A percentile compares a stretch with the other conserved stretches of the same genome.
Evolutionary conservation across 30 jellyfish, hydroid and myxozoan species (phyloP).

Genomic region (Hydractinia echinata): DNA sequence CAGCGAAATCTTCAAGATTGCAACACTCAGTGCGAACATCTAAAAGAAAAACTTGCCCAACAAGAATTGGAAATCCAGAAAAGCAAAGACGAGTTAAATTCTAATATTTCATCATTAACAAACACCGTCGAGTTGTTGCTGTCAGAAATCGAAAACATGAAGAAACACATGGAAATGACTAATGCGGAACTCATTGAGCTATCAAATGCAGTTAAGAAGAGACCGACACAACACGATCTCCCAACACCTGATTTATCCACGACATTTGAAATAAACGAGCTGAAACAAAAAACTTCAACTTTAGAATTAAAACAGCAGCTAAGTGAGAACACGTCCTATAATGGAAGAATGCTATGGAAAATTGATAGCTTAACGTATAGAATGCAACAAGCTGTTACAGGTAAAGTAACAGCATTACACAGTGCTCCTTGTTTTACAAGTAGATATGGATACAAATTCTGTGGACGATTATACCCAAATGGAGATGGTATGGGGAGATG

Average conservation of each 20-base stretch:
- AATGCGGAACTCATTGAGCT: not conserved
- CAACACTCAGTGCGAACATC: not conserved
- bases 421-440: constrained; percentile 87
- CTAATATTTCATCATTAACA: not conserved
- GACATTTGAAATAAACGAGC: not conserved
- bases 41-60: not conserved
- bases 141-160: not conserved
- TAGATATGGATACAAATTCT: constrained; percentile 81
- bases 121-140: not conserved
- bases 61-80: not conserved
- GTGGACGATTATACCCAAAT: constrained; percentile 71
- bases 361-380: constrained; percentile 52
- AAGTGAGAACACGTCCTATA: constrained; percentile 60
- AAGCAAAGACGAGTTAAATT: not conserved
- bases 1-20: not conserved
- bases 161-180: not conserved
- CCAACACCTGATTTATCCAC: too few species aligned
- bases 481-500: constrained; percentile 96
- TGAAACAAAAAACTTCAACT: constrained; percentile 36
- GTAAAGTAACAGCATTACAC: constrained; percentile 72
- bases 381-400: constrained; percentile 65
- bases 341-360: constrained; percentile 74
- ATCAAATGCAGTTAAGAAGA: too few species aligned
- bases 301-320: constrained; percentile 60
- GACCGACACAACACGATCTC: too few species aligned